Evolutionary conservation across 2,113 vertebrate species (phyloP).

Genomic region (Shinisaurus crocodilurus): DNA sequence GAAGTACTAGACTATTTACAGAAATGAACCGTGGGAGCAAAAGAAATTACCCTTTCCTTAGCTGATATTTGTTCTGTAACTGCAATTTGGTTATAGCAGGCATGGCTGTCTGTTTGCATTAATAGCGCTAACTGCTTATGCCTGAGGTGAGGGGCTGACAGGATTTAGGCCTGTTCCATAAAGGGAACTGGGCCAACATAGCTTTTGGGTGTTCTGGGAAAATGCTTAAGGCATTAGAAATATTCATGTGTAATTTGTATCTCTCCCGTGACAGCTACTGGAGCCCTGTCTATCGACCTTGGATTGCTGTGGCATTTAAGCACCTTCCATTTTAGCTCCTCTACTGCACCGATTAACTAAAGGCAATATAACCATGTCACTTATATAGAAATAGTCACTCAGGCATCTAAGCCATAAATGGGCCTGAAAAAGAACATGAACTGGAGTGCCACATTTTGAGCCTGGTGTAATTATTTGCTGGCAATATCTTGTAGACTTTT

Average conservation of each 20-base stretch:
- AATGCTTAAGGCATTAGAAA: constrained; percentile 4
- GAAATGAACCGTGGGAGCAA: background rate
- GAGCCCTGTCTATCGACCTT: background rate
- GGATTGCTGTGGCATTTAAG: constrained; percentile 14
- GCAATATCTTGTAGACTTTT: background rate
- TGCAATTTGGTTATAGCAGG: constrained; percentile 28
- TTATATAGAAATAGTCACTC: background rate
- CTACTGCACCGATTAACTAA: constrained; percentile 1
- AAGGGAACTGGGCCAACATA: background rate
- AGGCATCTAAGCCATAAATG: background rate
- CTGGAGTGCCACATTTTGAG: background rate
- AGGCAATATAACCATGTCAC: background rate
- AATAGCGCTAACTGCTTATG: background rate
- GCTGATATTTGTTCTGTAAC: constrained; percentile 18
- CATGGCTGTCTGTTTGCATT: constrained; percentile 28
- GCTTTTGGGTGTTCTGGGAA: background rate
- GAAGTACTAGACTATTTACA: background rate
- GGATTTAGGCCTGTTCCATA: background rate
- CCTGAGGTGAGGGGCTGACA: background rate
- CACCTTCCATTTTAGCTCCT: constrained; percentile 29
- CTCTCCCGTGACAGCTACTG: background rate
- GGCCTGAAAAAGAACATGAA: background rate
- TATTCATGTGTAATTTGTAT: constrained; percentile 24
- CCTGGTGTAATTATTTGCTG: background rate
- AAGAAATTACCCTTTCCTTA: background rate